Conservation (phyloP, 2,113 vertebrate genomes). For the Mobula hypostoma region DNA sequence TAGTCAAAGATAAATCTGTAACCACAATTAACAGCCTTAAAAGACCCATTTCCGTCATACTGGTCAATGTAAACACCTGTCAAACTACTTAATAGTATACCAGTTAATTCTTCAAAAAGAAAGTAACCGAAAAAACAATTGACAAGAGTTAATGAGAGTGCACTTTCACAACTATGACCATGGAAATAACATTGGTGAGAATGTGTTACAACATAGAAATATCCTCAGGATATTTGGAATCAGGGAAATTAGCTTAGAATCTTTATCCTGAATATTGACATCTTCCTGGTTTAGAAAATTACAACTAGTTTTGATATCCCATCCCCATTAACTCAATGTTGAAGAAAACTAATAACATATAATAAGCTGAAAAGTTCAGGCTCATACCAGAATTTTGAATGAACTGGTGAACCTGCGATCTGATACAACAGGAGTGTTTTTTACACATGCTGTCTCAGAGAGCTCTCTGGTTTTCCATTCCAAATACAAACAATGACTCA, state of each 20-base stretch:
- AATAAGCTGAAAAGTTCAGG: background rate
- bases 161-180: background rate
- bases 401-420: background rate
- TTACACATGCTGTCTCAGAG: background rate
- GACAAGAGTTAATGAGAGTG: background rate
- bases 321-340: background rate
- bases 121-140: background rate
- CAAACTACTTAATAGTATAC: background rate
- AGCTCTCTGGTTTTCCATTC: conserved; percentile 3
- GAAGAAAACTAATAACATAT: background rate
- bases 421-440: too few species aligned
- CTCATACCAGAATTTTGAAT: background rate
- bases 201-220: background rate
- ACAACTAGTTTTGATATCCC: background rate
- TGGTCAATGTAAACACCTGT: background rate
- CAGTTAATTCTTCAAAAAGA: background rate
- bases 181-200: background rate
- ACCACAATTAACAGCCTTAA: background rate
- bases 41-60: background rate
- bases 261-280: background rate
- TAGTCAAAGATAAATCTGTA: background rate
- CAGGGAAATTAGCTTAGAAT: background rate
- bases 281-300: background rate
- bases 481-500: conserved; percentile 20
- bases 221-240: background rate